A percentile compares a stretch with the other conserved stretches of the same genome.
phyloP scores from a whole-genome alignment of 2,113 vertebrate species.

The Mystacornis crossleyi region DNA sequence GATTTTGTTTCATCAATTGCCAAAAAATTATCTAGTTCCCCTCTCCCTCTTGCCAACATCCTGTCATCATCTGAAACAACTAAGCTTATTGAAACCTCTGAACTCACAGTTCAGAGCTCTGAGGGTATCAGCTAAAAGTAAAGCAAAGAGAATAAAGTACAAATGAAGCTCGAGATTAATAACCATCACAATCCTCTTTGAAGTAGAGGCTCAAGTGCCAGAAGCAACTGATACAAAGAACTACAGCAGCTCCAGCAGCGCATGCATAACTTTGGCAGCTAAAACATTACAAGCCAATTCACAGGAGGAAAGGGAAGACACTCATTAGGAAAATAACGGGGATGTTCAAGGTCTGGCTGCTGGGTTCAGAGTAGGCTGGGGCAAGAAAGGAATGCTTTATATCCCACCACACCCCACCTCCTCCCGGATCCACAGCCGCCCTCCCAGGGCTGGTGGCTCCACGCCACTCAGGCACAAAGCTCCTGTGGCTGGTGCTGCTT shows the following conservation, averaged over 20 bases:
- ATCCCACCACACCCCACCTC: background rate
- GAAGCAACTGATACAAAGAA: background rate
- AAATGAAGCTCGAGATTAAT: background rate
- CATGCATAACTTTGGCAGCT: background rate
- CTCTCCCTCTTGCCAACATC: background rate
- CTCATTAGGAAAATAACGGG: background rate
- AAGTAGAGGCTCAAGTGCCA: background rate
- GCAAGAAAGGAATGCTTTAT: background rate
- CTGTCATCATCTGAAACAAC: constrained; percentile 35
- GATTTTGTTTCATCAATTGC: constrained; percentile 35
- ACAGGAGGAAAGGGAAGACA: constrained; percentile 19
- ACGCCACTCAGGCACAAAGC: background rate
- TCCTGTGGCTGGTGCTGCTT: background rate
- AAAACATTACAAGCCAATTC: background rate
- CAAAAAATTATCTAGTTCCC: constrained; percentile 14
- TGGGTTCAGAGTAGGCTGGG: background rate
- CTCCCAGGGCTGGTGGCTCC: background rate
- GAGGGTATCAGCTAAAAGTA: background rate
- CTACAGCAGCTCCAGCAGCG: background rate
- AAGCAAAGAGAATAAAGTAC: background rate
- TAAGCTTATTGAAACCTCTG: constrained; percentile 6
- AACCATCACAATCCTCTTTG: background rate
- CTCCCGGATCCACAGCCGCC: background rate
- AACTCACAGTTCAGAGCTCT: background rate
- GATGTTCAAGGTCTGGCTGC: background rate